Evolutionary conservation across 2,888 invertebrate genomes (phyloP).

Genomic region (Ennomos erosarius): DNA sequence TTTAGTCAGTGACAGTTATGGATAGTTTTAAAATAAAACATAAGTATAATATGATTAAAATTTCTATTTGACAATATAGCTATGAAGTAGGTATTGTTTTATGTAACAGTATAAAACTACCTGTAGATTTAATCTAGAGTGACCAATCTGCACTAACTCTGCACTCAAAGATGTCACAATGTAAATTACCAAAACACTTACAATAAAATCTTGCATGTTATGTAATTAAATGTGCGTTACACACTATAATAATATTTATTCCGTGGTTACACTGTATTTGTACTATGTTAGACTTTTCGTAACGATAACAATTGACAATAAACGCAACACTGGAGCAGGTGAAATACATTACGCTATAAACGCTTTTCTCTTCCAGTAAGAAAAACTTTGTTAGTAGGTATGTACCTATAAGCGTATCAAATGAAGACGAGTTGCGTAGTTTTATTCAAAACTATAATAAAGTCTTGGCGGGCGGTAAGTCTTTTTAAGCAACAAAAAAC

Average conservation of each 20-base stretch:
- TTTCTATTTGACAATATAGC: too few relatives aligned
- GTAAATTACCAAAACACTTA: conserved; percentile 1
- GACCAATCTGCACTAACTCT: too few relatives aligned
- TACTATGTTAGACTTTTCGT: conserved; percentile 20
- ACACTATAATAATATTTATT: too few relatives aligned
- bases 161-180: neutral
- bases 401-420: neutral
- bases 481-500: conserved; percentile 44
- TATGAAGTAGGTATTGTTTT: too few relatives aligned
- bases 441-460: conserved; percentile 41
- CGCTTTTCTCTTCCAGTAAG: conserved; percentile 40
- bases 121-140: neutral
- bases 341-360: conserved; percentile 22
- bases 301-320: conserved; percentile 27
- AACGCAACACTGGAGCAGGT: conserved; percentile 32
- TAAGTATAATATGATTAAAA: too few relatives aligned
- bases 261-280: too few relatives aligned
- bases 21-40: too few relatives aligned
- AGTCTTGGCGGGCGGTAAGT: conserved; percentile 38
- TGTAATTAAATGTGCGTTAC: conserved; percentile 22
- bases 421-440: conserved; percentile 9
- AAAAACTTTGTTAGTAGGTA: conserved; percentile 29
- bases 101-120: neutral
- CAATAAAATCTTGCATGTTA: conserved; percentile 12
- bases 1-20: too few relatives aligned